A percentile compares a stretch with the other conserved stretches of the same genome.
phyloP scores from a whole-genome alignment of 2,888 invertebrate species.

The Drosophila colorata region DNA sequence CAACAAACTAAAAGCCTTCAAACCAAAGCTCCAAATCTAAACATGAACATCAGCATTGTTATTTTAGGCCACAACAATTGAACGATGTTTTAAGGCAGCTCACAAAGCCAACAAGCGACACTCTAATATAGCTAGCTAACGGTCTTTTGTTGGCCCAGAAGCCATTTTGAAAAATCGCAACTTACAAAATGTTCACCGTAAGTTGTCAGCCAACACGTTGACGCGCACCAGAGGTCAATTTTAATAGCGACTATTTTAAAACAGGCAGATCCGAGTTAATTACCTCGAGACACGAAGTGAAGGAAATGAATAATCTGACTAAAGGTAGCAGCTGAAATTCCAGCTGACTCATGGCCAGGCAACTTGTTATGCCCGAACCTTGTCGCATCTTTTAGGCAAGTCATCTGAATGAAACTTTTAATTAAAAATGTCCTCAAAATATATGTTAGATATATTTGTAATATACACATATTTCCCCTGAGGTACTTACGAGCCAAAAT shows the following conservation, averaged over 20 bases:
- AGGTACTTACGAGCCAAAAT: constrained; percentile 29
- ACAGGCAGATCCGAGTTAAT: constrained; percentile 39
- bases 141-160: constrained; percentile 10
- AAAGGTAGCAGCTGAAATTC: constrained; percentile 27
- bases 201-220: constrained; percentile 20
- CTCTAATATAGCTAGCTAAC: constrained; percentile 16
- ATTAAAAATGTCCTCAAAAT: constrained; percentile 51
- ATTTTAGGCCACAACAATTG: constrained; percentile 13
- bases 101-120: constrained; percentile 7
- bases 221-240: constrained; percentile 12
- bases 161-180: constrained; percentile 11
- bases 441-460: constrained; percentile 6
- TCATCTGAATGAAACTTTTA: constrained; percentile 55
- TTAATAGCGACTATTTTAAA: constrained; percentile 25
- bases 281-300: constrained; percentile 19
- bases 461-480: constrained; percentile 13
- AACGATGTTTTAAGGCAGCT: constrained; percentile 1
- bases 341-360: constrained; percentile 37
- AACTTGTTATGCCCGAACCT: constrained; percentile 29
- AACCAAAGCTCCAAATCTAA: neutral
- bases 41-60: constrained; percentile 16
- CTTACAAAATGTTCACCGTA: constrained; percentile 12
- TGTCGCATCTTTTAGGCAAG: constrained; percentile 27
- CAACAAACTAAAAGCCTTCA: too few species aligned
- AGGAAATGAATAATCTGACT: constrained; percentile 3